A percentile compares a stretch with the other conserved stretches of the same genome.
Evolutionary conservation across 1,140 invertebrate species (phyloP).

Genomic region (Meloidogyne chitwoodi): DNA sequence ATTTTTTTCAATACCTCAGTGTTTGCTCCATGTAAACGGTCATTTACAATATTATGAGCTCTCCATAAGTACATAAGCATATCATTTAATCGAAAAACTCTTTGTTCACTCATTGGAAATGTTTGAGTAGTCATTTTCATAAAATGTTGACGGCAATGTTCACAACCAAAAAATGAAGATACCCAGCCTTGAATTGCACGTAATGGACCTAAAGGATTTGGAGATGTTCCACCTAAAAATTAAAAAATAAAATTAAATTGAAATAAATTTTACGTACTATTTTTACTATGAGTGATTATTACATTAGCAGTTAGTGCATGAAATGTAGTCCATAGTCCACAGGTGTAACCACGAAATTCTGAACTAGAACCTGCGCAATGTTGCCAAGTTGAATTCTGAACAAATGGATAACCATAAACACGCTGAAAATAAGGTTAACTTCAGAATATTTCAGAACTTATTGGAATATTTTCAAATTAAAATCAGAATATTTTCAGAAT

Average conservation of each 20-base stretch:
- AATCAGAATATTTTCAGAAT: too few species aligned
- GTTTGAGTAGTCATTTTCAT: constrained; percentile 59
- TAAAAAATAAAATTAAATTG: background rate
- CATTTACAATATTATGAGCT: constrained; percentile 59
- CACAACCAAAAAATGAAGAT: constrained; percentile 57
- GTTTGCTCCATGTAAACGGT: constrained; percentile 51
- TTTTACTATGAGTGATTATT: constrained; percentile 63
- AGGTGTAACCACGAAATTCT: constrained; percentile 80
- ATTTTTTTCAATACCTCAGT: constrained; percentile 38
- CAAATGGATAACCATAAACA: constrained; percentile 48
- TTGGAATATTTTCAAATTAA: too few species aligned
- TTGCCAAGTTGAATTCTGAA: constrained; percentile 69
- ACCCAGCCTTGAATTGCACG: constrained; percentile 59
- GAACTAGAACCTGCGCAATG: constrained; percentile 76
- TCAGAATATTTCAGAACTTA: too few species aligned
- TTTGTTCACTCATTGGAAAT: constrained; percentile 57
- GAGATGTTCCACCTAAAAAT: background rate
- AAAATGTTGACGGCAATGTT: constrained; percentile 54
- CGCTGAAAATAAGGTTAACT: constrained; percentile 21
- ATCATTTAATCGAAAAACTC: constrained; percentile 54
- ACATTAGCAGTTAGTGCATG: constrained; percentile 81
- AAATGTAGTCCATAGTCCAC: constrained; percentile 88
- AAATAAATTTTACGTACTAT: background rate
- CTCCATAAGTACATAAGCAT: constrained; percentile 59
- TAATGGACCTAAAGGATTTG: constrained; percentile 49